Percentiles rank a stretch among this genome's conserved stretches.
Evolutionary conservation across 2,113 vertebrate species (phyloP).

Genomic region (Balaenoptera acutorostrata): DNA sequence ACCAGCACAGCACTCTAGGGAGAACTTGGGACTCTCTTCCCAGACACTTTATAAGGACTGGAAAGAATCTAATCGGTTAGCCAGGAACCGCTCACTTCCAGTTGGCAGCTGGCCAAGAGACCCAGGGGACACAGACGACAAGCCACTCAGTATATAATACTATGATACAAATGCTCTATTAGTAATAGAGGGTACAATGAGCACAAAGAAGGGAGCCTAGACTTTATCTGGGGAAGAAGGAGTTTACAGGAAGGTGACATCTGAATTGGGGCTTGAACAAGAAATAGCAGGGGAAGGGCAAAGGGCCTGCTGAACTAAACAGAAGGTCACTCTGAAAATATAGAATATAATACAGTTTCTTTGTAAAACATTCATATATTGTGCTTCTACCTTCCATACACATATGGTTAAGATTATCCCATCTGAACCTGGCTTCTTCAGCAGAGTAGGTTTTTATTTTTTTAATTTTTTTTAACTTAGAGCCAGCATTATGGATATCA

Average conservation of each 20-base stretch:
- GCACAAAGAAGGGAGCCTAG: neutral
- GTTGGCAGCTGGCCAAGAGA: neutral
- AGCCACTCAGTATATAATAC: neutral
- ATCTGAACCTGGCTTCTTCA: neutral
- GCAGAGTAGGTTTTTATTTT: neutral
- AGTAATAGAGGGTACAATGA: neutral
- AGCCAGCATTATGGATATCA: neutral
- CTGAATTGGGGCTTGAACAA: neutral
- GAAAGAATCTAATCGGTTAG: neutral
- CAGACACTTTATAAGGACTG: neutral
- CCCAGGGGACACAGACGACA: neutral
- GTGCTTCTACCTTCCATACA: neutral
- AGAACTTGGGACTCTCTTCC: neutral
- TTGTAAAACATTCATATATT: neutral
- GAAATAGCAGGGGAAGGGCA: neutral
- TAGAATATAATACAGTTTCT: neutral
- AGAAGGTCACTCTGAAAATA: neutral
- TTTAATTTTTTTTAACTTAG: neutral
- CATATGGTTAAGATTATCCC: neutral
- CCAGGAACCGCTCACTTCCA: neutral
- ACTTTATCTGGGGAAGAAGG: neutral
- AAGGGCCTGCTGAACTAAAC: neutral
- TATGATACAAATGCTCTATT: neutral
- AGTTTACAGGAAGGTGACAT: neutral
- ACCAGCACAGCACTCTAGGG: neutral